phyloP scores from a whole-genome alignment of 2,113 vertebrate species.

The Festucalex cinctus region DNA sequence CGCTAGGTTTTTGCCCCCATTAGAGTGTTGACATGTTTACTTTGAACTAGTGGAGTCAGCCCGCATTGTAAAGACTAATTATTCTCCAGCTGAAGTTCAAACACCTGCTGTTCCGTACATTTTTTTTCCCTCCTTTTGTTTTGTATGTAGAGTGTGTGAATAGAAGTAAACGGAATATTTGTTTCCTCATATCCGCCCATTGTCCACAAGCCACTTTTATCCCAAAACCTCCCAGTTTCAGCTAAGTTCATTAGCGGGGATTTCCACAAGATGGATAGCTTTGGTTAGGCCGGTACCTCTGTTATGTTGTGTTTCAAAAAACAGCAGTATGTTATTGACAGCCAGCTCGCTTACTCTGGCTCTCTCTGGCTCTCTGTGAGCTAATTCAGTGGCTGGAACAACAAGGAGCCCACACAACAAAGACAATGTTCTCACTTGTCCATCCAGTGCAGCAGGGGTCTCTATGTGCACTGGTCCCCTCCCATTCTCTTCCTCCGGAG shows the following conservation, averaged over 20 bases:
- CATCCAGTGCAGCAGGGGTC: slow-evolving; percentile 57
- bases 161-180: slow-evolving; percentile 29
- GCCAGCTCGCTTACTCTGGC: slow-evolving; percentile 26
- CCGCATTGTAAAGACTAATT: slow-evolving; percentile 46
- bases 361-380: slow-evolving; percentile 43
- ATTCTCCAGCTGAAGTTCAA: slow-evolving; percentile 53
- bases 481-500: slow-evolving; percentile 56
- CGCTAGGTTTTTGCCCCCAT: slow-evolving; percentile 57
- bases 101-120: slow-evolving; percentile 51
- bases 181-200: slow-evolving; percentile 56
- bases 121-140: slow-evolving; percentile 42
- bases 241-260: slow-evolving; percentile 10
- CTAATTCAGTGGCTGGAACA: slow-evolving; percentile 66
- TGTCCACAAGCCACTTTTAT: slow-evolving; percentile 38
- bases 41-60: slow-evolving; percentile 46
- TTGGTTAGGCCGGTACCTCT: slow-evolving; percentile 9
- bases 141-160: slow-evolving; percentile 41
- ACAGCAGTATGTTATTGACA: slow-evolving; percentile 46
- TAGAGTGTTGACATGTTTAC: slow-evolving; percentile 54
- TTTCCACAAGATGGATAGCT: slow-evolving; percentile 16
- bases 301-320: slow-evolving; percentile 21
- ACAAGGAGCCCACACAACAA: slow-evolving; percentile 59
- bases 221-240: slow-evolving; percentile 24
- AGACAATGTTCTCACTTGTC: slow-evolving; percentile 64
- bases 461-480: slow-evolving; percentile 53